A percentile compares a stretch with the other conserved stretches of the same genome.
Evolutionary conservation across 2,888 invertebrate genomes (phyloP).

Genomic region (Hyalella azteca): DNA sequence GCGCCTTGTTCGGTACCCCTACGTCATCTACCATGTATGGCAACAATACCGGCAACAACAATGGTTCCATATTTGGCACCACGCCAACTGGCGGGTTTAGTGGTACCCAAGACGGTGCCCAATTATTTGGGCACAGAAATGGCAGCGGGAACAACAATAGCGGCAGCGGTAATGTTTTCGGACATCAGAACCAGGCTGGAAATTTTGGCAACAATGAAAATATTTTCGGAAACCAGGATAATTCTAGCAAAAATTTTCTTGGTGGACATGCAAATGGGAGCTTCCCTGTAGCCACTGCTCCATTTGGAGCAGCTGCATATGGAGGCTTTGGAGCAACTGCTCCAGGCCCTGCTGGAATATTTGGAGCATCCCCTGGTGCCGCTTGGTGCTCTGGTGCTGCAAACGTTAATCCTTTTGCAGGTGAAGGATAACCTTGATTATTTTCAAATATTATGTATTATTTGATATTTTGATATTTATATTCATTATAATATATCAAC

Average conservation of each 20-base stretch:
- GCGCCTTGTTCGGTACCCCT: neutral
- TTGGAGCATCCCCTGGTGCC: neutral
- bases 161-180: neutral
- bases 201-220: neutral
- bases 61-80: neutral
- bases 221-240: too few relatives aligned
- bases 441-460: too few relatives aligned
- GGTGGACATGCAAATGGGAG: neutral
- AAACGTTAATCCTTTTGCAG: neutral
- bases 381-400: neutral
- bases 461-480: too few relatives aligned
- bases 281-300: neutral
- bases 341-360: neutral
- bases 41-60: neutral
- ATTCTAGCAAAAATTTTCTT: neutral
- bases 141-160: neutral
- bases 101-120: neutral
- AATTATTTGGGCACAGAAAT: neutral
- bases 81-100: neutral
- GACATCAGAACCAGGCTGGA: neutral
- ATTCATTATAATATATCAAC: too few relatives aligned
- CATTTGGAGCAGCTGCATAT: neutral
- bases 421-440: too few relatives aligned
- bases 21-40: neutral
- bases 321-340: neutral